Base-by-base conservation (phyloP, 1,140 invertebrate genomes). In the Papilio polyxenes region DNA sequence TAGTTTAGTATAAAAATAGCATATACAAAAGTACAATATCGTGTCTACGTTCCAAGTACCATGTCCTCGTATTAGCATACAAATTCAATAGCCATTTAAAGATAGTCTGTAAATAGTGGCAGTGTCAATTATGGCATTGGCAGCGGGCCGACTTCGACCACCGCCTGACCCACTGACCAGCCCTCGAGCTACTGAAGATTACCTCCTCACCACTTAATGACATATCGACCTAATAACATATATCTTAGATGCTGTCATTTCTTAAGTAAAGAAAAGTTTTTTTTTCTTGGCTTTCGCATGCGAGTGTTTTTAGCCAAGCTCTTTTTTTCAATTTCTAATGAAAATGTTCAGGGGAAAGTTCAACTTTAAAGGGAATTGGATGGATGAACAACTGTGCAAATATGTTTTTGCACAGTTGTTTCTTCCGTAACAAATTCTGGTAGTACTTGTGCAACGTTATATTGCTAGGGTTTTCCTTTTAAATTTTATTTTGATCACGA, bases 221-320 rank as follows among this genome's bases (percentile, higher is more conserved):
- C 62, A 23, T 13, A 13, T 65, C 62, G 62, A 65, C 62, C 62
- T 65, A 65, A 31, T 65, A 65, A 65, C 62, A 65, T 23, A 65
- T 20, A 65, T 65, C 62, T 65, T 65, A 31, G 62, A 65, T 62
- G 9, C 8, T 31, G 23, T 31, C 23, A 31, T 31, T 31, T 31
- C 23, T 31, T 31, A 31, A 31, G 23, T 2, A 31, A 31, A 31
- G 23, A 31, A 31, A 31, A 31, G 23, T 31, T 31, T 31, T 31
- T 31, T 31, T 31, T 31, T 31, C 23, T 31, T 31, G 23, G 23
- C 23, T 31, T 31, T 31, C 23, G 2, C 23, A 31, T 31, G 23
- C 23, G 23, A 31, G 23, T 31, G 23, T 31, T 31, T 31, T 31
- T 31, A 31, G 23, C 23, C 23, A 31, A 31, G 23, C 23, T 31